These are phyloP conservation scores for Hoplodrina blanda DNA, from an alignment of 2,888 invertebrate genomes.

Conservation along the genomic window DNA sequence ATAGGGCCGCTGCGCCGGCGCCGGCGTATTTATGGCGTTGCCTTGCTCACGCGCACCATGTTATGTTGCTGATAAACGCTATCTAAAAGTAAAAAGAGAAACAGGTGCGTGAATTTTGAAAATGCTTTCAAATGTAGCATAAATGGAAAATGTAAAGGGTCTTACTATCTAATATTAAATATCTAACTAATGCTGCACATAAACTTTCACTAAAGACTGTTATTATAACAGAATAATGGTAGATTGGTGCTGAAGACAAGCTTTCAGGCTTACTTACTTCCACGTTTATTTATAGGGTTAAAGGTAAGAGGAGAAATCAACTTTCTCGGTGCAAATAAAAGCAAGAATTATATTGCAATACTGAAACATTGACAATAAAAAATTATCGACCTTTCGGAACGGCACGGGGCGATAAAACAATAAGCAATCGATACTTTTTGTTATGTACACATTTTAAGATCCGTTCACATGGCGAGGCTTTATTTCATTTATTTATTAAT, in stretches of 20 bases:
- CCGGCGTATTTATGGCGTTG: constrained; percentile 73
- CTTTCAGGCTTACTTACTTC: constrained; percentile 30
- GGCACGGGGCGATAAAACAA: constrained; percentile 71
- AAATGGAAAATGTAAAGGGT: constrained; percentile 17
- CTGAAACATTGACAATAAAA: constrained; percentile 72
- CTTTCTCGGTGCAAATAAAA: constrained; percentile 66
- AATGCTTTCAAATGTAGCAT: constrained; percentile 47
- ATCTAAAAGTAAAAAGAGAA: constrained; percentile 71
- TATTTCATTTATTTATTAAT: constrained; percentile 4
- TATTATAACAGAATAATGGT: constrained; percentile 46
- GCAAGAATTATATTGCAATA: constrained; percentile 67
- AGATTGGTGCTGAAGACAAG: constrained; percentile 48
- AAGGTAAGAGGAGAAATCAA: constrained; percentile 62
- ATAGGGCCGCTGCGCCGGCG: constrained; percentile 70
- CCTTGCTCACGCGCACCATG: constrained; percentile 72
- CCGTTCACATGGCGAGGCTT: constrained; percentile 2
- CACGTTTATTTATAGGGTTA: constrained; percentile 58
- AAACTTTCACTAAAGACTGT: constrained; percentile 46
- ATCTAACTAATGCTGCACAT: constrained; percentile 27
- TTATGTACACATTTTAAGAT: constrained; percentile 31
- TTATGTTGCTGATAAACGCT: constrained; percentile 75
- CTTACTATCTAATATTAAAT: constrained; percentile 22
- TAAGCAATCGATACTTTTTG: constrained; percentile 71
- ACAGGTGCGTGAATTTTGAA: constrained; percentile 51
- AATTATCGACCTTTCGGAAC: constrained; percentile 73